A percentile compares a stretch with the other conserved stretches of the same genome.
phyloP scores from a whole-genome alignment of 1,140 invertebrate species.

The Brachionus plicatilis region DNA sequence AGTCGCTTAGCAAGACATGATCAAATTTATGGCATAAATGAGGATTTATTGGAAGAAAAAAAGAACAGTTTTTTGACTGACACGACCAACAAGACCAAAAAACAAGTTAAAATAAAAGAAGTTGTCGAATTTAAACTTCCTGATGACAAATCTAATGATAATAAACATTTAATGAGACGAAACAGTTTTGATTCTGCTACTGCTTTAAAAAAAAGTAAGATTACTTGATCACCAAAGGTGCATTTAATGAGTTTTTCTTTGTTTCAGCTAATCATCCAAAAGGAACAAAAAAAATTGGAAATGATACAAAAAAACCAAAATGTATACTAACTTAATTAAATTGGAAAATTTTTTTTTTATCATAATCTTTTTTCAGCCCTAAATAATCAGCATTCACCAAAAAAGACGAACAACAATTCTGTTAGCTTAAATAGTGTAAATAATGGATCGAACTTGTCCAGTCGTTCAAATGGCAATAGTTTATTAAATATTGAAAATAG shows the following conservation, averaged over 20 bases:
- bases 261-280: neutral
- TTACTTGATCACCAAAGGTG: neutral
- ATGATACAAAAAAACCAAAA: neutral
- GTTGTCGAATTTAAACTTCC: conserved; percentile 34
- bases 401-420: neutral
- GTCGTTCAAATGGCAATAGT: neutral
- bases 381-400: neutral
- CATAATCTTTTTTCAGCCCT: neutral
- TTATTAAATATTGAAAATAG: neutral
- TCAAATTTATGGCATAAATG: neutral
- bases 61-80: conserved; percentile 29
- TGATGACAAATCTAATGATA: neutral
- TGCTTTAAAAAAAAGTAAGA: neutral
- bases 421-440: conserved; percentile 8
- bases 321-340: neutral
- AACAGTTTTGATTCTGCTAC: neutral
- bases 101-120: conserved; percentile 35
- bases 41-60: neutral
- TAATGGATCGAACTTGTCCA: neutral
- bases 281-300: neutral
- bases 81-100: conserved; percentile 1
- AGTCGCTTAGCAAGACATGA: conserved; percentile 51
- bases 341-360: neutral
- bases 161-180: neutral
- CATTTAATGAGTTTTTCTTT: neutral